Evolutionary conservation across 64 coral and sea anemone species (phyloP), one percentile per base, ranked within the genome.

Genomic region (Acropora tenuis): DNA sequence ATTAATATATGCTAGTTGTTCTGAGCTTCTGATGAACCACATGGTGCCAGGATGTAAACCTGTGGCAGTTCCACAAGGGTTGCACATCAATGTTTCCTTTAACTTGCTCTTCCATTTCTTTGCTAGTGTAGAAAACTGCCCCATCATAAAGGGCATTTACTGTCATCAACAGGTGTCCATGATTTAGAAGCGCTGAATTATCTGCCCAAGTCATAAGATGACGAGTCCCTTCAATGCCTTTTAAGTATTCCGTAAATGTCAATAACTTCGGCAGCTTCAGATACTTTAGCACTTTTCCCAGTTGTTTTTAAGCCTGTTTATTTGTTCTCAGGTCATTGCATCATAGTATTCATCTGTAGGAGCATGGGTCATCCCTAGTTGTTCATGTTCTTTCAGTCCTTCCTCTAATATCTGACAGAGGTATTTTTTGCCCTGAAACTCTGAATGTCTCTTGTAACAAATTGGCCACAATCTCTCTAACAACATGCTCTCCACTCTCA

Each of bases 71-170:
- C 86, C 76, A 89, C 86, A 60, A 93, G 60, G 8, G 60, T 50
- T 88, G 77, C 10, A 93, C 52, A 89, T 93, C 92, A 93, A 93
- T 20, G 83, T 93, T 89, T 60, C 92, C 92, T 59, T 93, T 88
- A 63, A 86, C 92, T 52, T 89, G 86, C 55, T 78, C 86, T 93
- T 93, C 5, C 78, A 93, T 80, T 93, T 93, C 86, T 59, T 93
- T 78, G 68, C 76, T 75, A 55, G 92, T 93, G 20, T 76, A 89
- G 79, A 73, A 93, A 93, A 93, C 55, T 30, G 86, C 79, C 17
- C 82, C 68, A 68, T 89, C 86, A 77, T 76, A 75, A 1, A 89
- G 41, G 76, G 57, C 86, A 88, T 75, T 88, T 41, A 88, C 85
- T 82, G 86, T 84, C 52, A 93, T 19, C 75, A 93, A 80, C 18